Evolutionary conservation across 2,888 invertebrate genomes (phyloP), one percentile per base, ranked within the genome.

Genomic region (Dromius quadrimaculatus): DNA sequence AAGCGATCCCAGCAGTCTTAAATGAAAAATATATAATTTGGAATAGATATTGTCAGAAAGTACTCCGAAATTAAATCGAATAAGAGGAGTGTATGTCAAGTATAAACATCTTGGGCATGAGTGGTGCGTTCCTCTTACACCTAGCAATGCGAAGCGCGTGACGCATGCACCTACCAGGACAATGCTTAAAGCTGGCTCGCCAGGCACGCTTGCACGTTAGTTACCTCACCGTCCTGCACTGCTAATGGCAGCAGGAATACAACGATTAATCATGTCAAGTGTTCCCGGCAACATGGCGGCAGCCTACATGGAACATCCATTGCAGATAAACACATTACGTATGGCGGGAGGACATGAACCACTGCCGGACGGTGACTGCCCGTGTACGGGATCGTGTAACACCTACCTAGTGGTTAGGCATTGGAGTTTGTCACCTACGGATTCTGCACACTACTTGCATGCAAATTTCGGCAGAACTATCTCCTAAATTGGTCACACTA

Each of bases 231-330:
- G 11, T 22, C 28, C 32, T 9, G 79, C 78, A 75, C 80, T 82
- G 82, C 80, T 82, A 82, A 82, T 82, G 82, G 81, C 82, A 81
- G 80, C 78, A 78, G 78, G 78, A 79, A 77, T 79, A 80, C 81
- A 79, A 81, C 81, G 79, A 82, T 82, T 82, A 82, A 82, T 82
- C 82, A 82, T 80, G 82, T 81, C 81, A 79, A 82, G 81, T 81
- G 81, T 80, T 81, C 78, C 78, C 62, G 78, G 78, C 81, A 82
- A 81, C 81, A 82, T 82, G 81, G 82, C 81, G 80, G 80, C 79
- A 77, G 77, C 79, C 79, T 80, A 81, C 81, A 80, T 79, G 81
- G 80, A 81, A 81, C 82, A 82, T 82, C 81, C 81, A 81, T 81
- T 80, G 81, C 81, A 81, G 82, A 82, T 82, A 82, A 82, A 82